Evolutionary conservation across 2,888 invertebrate genomes (phyloP).

Genomic region (Halictus quadricinctus): DNA sequence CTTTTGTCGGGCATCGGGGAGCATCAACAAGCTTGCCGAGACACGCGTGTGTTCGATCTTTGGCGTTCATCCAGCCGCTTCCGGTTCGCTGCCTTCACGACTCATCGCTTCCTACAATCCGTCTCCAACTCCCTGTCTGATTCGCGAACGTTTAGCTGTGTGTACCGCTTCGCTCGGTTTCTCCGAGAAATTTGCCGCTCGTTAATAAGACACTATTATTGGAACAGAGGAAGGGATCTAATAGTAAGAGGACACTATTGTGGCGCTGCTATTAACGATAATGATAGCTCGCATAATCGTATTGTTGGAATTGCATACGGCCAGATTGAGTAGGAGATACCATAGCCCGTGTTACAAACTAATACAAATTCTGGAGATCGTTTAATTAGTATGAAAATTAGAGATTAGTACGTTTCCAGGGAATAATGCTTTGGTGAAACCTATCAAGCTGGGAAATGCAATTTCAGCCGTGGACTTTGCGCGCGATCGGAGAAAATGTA

Average conservation of each 20-base stretch:
- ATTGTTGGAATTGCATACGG: constrained; percentile 4
- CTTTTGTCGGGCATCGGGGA: constrained; percentile 67
- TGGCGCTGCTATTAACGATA: neutral
- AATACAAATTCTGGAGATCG: neutral
- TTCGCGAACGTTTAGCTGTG: constrained; percentile 24
- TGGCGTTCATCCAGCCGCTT: constrained; percentile 75
- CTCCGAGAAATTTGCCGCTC: constrained; percentile 12
- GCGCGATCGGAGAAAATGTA: neutral
- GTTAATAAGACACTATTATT: constrained; percentile 30
- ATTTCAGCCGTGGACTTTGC: neutral
- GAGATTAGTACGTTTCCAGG: neutral
- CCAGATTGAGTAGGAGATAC: neutral
- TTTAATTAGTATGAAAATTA: neutral
- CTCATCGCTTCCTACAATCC: constrained; percentile 69
- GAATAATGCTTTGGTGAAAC: neutral
- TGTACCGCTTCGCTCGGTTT: constrained; percentile 47
- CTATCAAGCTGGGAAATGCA: neutral
- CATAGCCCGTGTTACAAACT: neutral
- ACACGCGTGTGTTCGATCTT: constrained; percentile 69
- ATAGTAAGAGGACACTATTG: neutral
- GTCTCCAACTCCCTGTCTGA: constrained; percentile 33
- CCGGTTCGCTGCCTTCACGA: constrained; percentile 71
- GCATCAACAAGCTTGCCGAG: constrained; percentile 73
- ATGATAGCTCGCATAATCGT: constrained; percentile 9
- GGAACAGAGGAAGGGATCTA: neutral